Evolutionary conservation across 1,140 invertebrate genomes (phyloP).

Genomic region (Thaumetopoea pityocampa): DNA sequence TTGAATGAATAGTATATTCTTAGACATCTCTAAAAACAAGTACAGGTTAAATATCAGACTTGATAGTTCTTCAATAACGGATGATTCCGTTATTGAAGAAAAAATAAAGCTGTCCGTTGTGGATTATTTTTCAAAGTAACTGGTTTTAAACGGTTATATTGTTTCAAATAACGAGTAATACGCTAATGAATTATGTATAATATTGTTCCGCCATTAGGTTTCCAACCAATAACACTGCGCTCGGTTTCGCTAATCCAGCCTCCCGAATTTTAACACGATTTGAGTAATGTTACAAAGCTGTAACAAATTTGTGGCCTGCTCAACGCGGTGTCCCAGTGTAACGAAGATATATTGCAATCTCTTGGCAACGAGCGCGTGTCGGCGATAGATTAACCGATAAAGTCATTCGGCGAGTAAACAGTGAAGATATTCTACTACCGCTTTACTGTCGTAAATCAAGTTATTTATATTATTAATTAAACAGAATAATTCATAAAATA

Average conservation of each 20-base stretch:
- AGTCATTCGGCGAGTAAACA: constrained; percentile 8
- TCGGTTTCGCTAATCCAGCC: constrained; percentile 60
- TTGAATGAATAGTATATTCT: no score
- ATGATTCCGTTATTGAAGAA: no score
- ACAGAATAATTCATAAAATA: no score
- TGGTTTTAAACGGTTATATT: constrained; percentile 19
- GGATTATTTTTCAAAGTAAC: constrained; percentile 8
- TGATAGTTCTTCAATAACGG: no score
- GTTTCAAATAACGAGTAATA: constrained; percentile 24
- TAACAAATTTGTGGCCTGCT: constrained; percentile 16
- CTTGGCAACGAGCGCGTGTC: constrained; percentile 5
- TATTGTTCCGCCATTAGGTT: constrained; percentile 36
- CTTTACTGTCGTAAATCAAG: no score
- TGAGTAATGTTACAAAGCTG: constrained; percentile 33
- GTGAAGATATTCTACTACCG: no score
- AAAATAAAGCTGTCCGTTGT: no score
- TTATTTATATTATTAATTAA: no score
- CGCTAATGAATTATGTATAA: constrained; percentile 58
- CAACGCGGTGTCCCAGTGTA: constrained; percentile 2
- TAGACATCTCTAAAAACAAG: no score
- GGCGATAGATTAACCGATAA: constrained; percentile 9
- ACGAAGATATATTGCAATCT: constrained; percentile 16
- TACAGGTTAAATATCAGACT: no score
- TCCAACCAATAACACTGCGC: constrained; percentile 46
- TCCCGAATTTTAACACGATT: constrained; percentile 54